A percentile compares a stretch with the other conserved stretches of the same genome.
Conservation (phyloP, 2,888 invertebrate species). For the Drosophila flavopinicola region DNA sequence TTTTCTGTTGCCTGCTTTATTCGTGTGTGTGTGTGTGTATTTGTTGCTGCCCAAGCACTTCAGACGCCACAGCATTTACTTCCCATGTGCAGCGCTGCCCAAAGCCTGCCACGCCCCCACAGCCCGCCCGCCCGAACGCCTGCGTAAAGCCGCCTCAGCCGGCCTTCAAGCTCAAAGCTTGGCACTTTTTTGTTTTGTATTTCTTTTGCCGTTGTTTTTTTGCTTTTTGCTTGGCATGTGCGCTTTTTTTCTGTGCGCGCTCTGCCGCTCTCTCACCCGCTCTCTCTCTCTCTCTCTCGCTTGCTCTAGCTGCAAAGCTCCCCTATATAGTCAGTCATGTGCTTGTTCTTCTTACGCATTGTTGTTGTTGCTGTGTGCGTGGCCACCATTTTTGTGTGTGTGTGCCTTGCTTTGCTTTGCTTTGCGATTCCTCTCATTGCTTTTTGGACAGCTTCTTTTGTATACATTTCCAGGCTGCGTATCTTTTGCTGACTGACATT, state of each 20-base stretch:
- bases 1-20: constrained; percentile 45
- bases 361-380: constrained; percentile 39
- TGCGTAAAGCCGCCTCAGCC: constrained; percentile 26
- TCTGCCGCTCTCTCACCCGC: constrained; percentile 15
- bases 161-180: constrained; percentile 47
- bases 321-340: constrained; percentile 55
- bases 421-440: constrained; percentile 12
- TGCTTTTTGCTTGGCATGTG: constrained; percentile 63
- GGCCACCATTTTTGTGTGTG: constrained; percentile 71
- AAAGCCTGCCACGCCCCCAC: not conserved
- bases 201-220: constrained; percentile 19
- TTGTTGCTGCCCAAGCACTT: constrained; percentile 72
- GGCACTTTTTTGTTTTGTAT: too few relatives aligned
- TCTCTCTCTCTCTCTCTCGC: constrained; percentile 14
- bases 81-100: constrained; percentile 60
- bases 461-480: constrained; percentile 64
- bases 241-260: constrained; percentile 61
- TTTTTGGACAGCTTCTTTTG: constrained; percentile 63
- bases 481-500: constrained; percentile 69
- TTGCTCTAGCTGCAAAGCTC: constrained; percentile 38
- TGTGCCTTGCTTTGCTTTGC: too few relatives aligned
- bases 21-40: constrained; percentile 49
- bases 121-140: not conserved
- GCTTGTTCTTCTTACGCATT: constrained; percentile 29
- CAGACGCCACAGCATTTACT: constrained; percentile 74